Evolutionary conservation across 2,797 vertebrate species (phyloP), one percentile per base, ranked within the genome.

Genomic region (Labroides dimidiatus): DNA sequence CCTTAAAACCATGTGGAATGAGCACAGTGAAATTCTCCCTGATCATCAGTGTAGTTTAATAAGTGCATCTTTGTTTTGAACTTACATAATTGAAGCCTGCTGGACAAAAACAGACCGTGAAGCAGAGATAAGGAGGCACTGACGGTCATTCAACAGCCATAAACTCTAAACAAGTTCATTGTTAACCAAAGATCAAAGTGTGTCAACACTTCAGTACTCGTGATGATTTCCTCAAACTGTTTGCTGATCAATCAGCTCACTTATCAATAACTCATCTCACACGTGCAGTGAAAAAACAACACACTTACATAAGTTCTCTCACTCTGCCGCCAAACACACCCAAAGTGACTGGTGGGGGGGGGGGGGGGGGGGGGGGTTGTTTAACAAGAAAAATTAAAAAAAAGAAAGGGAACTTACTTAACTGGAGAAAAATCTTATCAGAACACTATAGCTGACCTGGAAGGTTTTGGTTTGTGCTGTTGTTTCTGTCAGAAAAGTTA

Each of bases 401-500:
- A 3, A 21, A 58, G 12, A 58, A 27, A 4, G 9, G n/a, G n/a
- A n/a, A n/a, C n/a, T n/a, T n/a, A n/a, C n/a, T n/a, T n/a, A n/a
- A n/a, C 30, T 15, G 4, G 45, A 43, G 19, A 51, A 5, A 51
- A 44, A 45, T 16, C 27, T 33, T 36, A 19, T 44, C 16, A 45
- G 9, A 14, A 36, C 50, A 14, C 14, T 23, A 1, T 6, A 10
- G 51, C 14, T 10, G 44, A 16, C 6, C 27, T 16, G 13, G 45
- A 50, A 23, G 10, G 14, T 43, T 20, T 33, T 14, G 37, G 33
- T 54, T 21, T 48, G 11, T 54, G n/a, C 39, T 53, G 4, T 17
- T 54, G 11, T 6, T 39, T 2, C n/a, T 54, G n/a, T 39, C 52
- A 19, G 19, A 44, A 39, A 59, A 62, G 48, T 67, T 68, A 68